phyloP scores from a whole-genome alignment of 2,888 invertebrate species.

The Megamerina dolium region DNA sequence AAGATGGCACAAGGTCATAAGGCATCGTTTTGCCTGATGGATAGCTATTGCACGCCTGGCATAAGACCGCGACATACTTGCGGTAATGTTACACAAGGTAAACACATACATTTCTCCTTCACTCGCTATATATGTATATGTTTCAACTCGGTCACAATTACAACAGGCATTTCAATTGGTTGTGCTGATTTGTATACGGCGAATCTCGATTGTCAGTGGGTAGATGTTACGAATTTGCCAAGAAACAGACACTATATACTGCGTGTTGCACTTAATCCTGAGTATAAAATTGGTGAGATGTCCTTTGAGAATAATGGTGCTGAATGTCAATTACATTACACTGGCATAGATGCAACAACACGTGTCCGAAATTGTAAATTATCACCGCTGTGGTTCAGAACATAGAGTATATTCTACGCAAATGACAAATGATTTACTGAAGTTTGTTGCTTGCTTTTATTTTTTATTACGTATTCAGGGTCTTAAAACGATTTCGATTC shows the following conservation, averaged over 20 bases:
- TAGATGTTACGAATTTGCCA: conserved; percentile 38
- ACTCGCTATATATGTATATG: no score
- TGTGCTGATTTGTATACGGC: conserved; percentile 35
- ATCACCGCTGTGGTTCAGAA: conserved; percentile 19
- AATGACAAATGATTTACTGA: neutral
- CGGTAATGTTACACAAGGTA: conserved; percentile 38
- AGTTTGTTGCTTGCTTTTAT: conserved; percentile 1
- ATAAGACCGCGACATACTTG: conserved; percentile 28
- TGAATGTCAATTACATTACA: conserved; percentile 34
- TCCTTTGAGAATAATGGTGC: conserved; percentile 40
- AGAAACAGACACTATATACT: conserved; percentile 30
- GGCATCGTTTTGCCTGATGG: conserved; percentile 41
- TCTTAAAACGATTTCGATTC: conserved; percentile 11
- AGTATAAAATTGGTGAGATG: conserved; percentile 36
- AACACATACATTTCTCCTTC: no score
- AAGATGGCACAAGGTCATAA: conserved; percentile 41
- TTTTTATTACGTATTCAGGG: conserved; percentile 10
- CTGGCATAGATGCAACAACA: conserved; percentile 30
- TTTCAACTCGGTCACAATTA: no score
- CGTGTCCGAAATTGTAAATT: conserved; percentile 28
- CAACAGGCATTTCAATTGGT: conserved; percentile 37
- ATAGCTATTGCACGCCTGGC: conserved; percentile 30
- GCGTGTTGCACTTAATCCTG: conserved; percentile 38
- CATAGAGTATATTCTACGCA: no score
- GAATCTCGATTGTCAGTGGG: conserved; percentile 40